phyloP scores from a whole-genome alignment of 2,113 vertebrate genomes.

The human region DNA sequence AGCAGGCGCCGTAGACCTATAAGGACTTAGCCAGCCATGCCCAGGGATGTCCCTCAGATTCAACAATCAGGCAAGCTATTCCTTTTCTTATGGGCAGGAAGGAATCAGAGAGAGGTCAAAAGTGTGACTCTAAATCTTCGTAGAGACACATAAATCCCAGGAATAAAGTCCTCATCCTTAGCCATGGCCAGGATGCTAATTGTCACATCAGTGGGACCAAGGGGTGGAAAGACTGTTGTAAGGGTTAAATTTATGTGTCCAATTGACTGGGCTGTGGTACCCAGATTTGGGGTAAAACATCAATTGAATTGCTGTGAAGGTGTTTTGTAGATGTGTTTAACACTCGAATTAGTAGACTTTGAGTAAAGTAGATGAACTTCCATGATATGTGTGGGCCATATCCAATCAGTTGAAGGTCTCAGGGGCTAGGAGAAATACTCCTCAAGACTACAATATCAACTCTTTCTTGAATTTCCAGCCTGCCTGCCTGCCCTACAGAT shows the following conservation, averaged over 20 bases:
- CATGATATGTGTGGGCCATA: neutral
- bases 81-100: neutral
- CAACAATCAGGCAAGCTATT: neutral
- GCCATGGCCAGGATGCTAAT: neutral
- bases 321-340: neutral
- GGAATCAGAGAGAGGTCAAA: neutral
- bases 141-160: neutral
- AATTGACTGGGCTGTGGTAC: neutral
- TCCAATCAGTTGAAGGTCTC: neutral
- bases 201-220: neutral
- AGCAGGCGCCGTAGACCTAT: neutral
- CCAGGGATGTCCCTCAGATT: neutral
- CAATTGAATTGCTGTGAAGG: neutral
- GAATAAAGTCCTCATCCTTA: neutral
- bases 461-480: neutral
- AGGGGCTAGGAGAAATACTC: neutral
- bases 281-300: neutral
- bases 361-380: neutral
- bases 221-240: neutral
- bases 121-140: neutral
- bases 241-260: neutral
- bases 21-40: accelerated
- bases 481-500: neutral
- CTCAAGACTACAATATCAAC: neutral
- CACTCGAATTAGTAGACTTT: neutral